These are phyloP conservation scores for Ptiloglossa arizonensis DNA, from an alignment of 1,140 invertebrate species.

Conservation along the genomic window DNA sequence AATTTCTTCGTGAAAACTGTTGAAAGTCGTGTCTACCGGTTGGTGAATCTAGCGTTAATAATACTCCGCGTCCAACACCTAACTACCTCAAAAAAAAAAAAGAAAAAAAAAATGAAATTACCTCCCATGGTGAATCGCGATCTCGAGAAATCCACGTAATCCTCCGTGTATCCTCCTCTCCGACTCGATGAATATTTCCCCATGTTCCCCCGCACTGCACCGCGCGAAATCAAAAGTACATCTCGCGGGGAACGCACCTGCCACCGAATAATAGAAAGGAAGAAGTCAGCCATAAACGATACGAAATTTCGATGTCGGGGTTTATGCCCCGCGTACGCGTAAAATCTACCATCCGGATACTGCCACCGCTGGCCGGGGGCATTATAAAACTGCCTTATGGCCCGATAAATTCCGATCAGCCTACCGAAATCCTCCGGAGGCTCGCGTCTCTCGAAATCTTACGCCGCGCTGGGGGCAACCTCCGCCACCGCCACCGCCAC, in stretches of 20 bases:
- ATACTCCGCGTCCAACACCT: too few relatives aligned
- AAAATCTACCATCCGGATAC: constrained; percentile 16
- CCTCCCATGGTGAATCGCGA: too few relatives aligned
- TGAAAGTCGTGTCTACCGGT: too few relatives aligned
- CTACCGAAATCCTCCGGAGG: constrained; percentile 51
- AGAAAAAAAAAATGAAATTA: too few relatives aligned
- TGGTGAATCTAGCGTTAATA: too few relatives aligned
- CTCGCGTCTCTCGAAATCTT: constrained; percentile 10
- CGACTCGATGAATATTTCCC: constrained; percentile 35
- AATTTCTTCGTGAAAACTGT: too few relatives aligned
- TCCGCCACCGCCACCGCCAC: too few relatives aligned
- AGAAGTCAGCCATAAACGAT: constrained; percentile 33
- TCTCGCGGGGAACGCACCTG: constrained; percentile 48
- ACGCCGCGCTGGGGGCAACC: constrained; percentile 27
- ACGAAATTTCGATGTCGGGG: constrained; percentile 51
- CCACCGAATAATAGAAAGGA: constrained; percentile 39
- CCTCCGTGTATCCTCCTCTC: not conserved
- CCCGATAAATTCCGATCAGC: constrained; percentile 59
- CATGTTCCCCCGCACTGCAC: not conserved
- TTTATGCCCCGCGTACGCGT: constrained; percentile 15
- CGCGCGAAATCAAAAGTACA: constrained; percentile 17
- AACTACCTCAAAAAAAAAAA: too few relatives aligned
- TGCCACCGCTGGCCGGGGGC: not conserved
- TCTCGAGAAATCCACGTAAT: too few relatives aligned
- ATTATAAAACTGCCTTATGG: constrained; percentile 53